phyloP scores from a whole-genome alignment of 2,797 vertebrate species.

The Parauchenoglanis punctatus region DNA sequence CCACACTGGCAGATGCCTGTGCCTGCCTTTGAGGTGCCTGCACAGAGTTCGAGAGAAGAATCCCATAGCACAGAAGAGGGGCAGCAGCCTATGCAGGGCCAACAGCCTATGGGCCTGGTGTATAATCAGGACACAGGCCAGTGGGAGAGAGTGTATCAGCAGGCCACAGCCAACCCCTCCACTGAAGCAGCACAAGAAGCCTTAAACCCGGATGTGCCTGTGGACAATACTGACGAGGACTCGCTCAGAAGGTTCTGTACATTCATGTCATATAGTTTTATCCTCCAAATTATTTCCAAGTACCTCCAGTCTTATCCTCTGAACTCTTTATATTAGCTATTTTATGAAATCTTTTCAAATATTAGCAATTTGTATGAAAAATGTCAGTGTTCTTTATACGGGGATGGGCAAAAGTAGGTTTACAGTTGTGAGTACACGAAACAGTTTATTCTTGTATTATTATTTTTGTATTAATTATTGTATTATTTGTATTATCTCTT shows the following conservation, averaged over 20 bases:
- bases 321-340: background rate
- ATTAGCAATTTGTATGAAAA: background rate
- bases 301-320: background rate
- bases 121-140: slow-evolving; percentile 98
- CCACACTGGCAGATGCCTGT: slow-evolving; percentile 78
- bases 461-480: too few species aligned
- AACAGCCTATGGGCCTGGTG: slow-evolving; percentile 92
- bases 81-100: slow-evolving; percentile 78
- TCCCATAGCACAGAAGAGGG: slow-evolving; percentile 75
- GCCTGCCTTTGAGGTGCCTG: slow-evolving; percentile 79
- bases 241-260: slow-evolving; percentile 87
- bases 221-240: slow-evolving; percentile 95
- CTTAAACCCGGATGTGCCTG: slow-evolving; percentile 98
- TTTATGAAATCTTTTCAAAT: background rate
- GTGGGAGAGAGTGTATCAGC: slow-evolving; percentile 94
- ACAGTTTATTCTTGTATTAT: too few species aligned
- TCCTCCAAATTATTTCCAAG: slow-evolving; percentile 1
- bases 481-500: too few species aligned
- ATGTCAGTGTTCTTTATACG: background rate
- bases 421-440: too few species aligned
- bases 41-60: slow-evolving; percentile 79
- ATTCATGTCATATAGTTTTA: background rate
- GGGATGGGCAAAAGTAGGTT: too few species aligned
- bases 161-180: slow-evolving; percentile 81
- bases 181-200: slow-evolving; percentile 90